Evolutionary conservation across 2,888 invertebrate genomes (phyloP).

Genomic region (Abrostola tripartita): DNA sequence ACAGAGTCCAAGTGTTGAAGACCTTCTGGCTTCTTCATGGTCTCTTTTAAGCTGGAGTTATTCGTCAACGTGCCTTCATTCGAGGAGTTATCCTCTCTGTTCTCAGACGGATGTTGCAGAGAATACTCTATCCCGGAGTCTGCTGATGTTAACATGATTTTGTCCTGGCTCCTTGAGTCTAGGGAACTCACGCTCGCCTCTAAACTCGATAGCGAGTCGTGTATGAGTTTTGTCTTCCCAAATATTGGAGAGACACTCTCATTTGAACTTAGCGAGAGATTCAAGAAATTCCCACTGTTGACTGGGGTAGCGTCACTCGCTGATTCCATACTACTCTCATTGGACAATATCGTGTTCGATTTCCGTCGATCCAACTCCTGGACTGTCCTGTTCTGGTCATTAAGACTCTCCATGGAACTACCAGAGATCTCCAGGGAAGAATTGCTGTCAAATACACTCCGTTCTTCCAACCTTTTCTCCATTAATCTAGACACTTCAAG

Average conservation of each 20-base stretch:
- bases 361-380: conserved; percentile 78
- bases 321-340: conserved; percentile 82
- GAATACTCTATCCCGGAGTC: conserved; percentile 86
- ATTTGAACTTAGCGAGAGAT: conserved; percentile 83
- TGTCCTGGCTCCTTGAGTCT: conserved; percentile 81
- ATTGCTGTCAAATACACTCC: conserved; percentile 82
- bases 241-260: conserved; percentile 86
- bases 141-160: conserved; percentile 81
- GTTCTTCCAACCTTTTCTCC: conserved; percentile 71
- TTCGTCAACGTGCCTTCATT: conserved; percentile 86
- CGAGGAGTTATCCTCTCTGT: conserved; percentile 80
- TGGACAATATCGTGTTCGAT: conserved; percentile 70
- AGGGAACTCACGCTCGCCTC: conserved; percentile 86
- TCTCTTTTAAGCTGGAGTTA: conserved; percentile 80
- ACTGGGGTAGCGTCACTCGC: conserved; percentile 81
- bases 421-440: conserved; percentile 85
- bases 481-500: conserved; percentile 85
- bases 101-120: conserved; percentile 77
- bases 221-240: conserved; percentile 78
- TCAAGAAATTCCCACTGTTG: conserved; percentile 72
- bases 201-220: conserved; percentile 83
- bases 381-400: conserved; percentile 70
- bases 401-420: conserved; percentile 85
- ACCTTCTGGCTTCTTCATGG: conserved; percentile 65
- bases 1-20: conserved; percentile 69